A percentile compares a stretch with the other conserved stretches of the same genome.
Evolutionary conservation across 1,140 invertebrate species (phyloP).

Genomic region (Leptinotarsa texana): DNA sequence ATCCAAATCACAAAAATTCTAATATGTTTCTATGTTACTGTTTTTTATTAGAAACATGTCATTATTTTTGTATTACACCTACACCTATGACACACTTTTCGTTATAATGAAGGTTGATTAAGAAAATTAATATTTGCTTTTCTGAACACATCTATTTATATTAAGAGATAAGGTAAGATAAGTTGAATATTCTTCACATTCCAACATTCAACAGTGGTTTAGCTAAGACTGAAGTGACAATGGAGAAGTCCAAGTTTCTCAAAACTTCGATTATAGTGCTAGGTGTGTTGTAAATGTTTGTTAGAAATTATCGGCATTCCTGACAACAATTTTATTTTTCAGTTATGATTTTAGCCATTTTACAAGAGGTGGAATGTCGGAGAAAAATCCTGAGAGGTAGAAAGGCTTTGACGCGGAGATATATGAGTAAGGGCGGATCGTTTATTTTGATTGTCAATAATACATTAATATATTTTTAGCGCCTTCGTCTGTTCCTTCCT

Average conservation of each 20-base stretch:
- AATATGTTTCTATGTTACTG: no score
- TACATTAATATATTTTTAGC: conserved; percentile 57
- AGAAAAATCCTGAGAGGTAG: conserved; percentile 74
- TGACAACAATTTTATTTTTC: conserved; percentile 41
- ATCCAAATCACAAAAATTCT: no score
- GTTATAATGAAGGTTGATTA: conserved; percentile 21
- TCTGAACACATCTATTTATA: neutral
- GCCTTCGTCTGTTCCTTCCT: conserved; percentile 69
- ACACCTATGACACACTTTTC: conserved; percentile 9
- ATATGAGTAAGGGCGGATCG: conserved; percentile 68
- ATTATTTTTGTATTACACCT: no score
- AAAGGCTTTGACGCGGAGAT: conserved; percentile 72
- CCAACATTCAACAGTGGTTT: neutral
- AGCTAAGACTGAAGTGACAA: neutral
- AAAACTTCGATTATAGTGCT: conserved; percentile 1
- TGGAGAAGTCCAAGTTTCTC: neutral
- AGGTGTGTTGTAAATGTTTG: neutral
- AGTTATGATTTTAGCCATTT: conserved; percentile 68
- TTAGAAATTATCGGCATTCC: no score
- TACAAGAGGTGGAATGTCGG: conserved; percentile 70
- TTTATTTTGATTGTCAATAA: neutral
- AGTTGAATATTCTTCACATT: neutral
- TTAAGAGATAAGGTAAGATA: conserved; percentile 16
- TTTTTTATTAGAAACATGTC: no score
- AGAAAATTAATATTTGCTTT: conserved; percentile 27